These are phyloP conservation scores for Rhagonycha fulva DNA, from an alignment of 2,888 invertebrate species.

Conservation along the genomic window DNA sequence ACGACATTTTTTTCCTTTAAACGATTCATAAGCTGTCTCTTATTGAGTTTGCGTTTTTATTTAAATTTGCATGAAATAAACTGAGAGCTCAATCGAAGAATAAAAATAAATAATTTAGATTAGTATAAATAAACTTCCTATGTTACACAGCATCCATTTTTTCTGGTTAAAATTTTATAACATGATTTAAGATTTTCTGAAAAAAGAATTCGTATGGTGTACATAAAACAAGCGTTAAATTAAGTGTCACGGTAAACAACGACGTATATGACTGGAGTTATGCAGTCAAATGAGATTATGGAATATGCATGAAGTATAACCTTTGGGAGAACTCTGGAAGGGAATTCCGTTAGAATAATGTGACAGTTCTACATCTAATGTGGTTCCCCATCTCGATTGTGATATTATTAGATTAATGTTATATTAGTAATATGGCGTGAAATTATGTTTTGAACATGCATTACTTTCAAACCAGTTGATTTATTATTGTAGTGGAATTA, in stretches of 20 bases:
- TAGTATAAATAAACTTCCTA: not conserved
- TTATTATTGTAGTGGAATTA: conserved; percentile 18
- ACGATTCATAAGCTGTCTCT: not conserved
- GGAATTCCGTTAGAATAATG: conserved; percentile 20
- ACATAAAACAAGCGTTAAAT: conserved; percentile 43
- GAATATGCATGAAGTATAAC: conserved; percentile 54
- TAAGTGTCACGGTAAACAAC: conserved; percentile 50
- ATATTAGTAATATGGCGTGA: conserved; percentile 43
- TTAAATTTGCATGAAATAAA: not conserved
- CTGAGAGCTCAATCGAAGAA: not conserved
- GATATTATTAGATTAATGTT: conserved; percentile 49
- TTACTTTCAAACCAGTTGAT: conserved; percentile 4
- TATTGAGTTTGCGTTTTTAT: not conserved
- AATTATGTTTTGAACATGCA: conserved; percentile 17
- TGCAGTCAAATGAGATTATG: conserved; percentile 55
- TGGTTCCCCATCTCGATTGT: conserved; percentile 37
- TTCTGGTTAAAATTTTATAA: not conserved
- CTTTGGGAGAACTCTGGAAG: conserved; percentile 39
- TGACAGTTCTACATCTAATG: conserved; percentile 37
- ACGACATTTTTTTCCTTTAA: not conserved
- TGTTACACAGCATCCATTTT: not conserved
- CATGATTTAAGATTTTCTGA: not conserved
- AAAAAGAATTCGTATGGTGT: not conserved
- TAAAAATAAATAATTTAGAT: not conserved
- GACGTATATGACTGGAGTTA: conserved; percentile 50